A percentile compares a stretch with the other conserved stretches of the same genome.
Conservation (phyloP, 2,888 invertebrate genomes). For the Rotaria macrura region DNA sequence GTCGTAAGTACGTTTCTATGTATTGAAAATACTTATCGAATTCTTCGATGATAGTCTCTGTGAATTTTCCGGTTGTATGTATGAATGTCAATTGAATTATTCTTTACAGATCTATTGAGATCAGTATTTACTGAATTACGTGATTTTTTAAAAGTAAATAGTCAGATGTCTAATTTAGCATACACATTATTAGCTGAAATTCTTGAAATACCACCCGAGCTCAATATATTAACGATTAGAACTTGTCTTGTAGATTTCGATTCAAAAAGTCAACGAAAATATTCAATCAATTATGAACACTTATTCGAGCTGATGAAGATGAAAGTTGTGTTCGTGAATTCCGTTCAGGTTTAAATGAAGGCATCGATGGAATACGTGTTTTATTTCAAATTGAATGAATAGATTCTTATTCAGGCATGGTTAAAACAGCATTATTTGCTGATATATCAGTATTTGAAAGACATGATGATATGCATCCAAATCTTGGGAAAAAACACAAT, state of each 20-base stretch:
- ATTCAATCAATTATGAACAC: not conserved
- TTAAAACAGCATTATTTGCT: not conserved
- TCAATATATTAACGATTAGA: not conserved
- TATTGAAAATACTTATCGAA: too few relatives aligned
- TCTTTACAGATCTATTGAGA: not conserved
- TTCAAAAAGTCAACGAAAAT: not conserved
- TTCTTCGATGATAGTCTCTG: too few relatives aligned
- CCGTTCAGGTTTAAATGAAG: not conserved
- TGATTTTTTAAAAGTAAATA: not conserved
- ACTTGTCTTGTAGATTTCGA: not conserved
- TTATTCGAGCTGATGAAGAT: not conserved
- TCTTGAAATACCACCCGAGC: not conserved
- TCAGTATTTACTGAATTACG: not conserved
- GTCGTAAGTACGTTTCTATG: too few relatives aligned
- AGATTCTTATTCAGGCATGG: not conserved
- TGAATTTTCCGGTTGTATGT: not conserved
- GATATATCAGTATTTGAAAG: not conserved
- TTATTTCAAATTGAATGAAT: too few relatives aligned
- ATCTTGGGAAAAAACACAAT: not conserved
- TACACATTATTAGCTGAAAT: not conserved
- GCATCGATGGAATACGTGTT: not conserved
- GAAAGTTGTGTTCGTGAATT: not conserved
- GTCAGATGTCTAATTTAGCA: not conserved
- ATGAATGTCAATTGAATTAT: not conserved
- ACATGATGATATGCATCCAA: not conserved